Base-by-base conservation (phyloP, 2,113 vertebrate genomes). In the Myotis brandtii region DNA sequence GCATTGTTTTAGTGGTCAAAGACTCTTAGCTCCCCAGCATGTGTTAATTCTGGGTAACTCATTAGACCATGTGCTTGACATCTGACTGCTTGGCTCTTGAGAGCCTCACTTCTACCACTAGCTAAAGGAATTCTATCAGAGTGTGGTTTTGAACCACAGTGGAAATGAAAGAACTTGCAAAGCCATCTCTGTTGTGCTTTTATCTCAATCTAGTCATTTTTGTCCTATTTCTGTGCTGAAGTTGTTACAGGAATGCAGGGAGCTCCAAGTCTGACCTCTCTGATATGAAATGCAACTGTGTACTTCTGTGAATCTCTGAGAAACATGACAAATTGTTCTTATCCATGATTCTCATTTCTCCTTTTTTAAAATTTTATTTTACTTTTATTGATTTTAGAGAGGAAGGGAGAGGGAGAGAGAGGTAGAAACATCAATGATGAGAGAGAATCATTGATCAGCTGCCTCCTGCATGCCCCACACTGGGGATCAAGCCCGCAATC, bases 131-230 rank as follows among this genome's bases (percentile, higher is more conserved):
- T 76, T 84, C 7, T 66, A 11, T 84, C 80, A 89, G 8, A n/a
- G 40, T 59, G 13, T 67, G 59, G 46, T 79, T 89, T 40, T 40
- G n/a, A 87, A 66, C 46, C 4, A 23, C 2, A 40, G 9, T 18
- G 84, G 70, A 86, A 56, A 79, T 79, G 93, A 67, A 96, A 2
- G 91, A 89, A 82, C 93, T 95, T 94, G 70, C 37, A 52, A 97
- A 88, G 76, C 20, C 48, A 73, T 18, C 80, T 97, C 94, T 76
- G 89, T 9, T 95, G 43, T 67, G 82, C 79, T 94, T 69, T 97
- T 97, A 83, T 96, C 95, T 96, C 96, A 80, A 69, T 25, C 48
- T 72, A 43, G 73, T 79, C 91, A 56, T 81, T 92, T 97, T 91
- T 85, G 32, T 91, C 64, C 32, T 0, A 0, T 86, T 93, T 86